A percentile compares a stretch with the other conserved stretches of the same genome.
phyloP scores from a whole-genome alignment of 2,888 invertebrate genomes.

The Dendrolimus pini region DNA sequence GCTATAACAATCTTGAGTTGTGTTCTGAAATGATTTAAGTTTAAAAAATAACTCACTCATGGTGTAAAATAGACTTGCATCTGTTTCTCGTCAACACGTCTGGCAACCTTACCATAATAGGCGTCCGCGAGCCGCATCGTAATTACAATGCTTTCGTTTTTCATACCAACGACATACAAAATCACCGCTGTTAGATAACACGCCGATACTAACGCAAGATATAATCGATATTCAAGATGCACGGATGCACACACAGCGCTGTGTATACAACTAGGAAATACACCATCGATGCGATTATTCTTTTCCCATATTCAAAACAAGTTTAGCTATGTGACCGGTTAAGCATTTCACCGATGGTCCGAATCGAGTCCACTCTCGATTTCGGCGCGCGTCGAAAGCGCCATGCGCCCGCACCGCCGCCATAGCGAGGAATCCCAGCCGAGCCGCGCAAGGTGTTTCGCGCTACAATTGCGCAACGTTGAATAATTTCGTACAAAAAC shows the following conservation, averaged over 20 bases:
- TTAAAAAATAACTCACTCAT: too few relatives aligned
- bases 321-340: too few relatives aligned
- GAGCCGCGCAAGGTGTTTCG: background rate
- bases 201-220: background rate
- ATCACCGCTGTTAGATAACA: background rate
- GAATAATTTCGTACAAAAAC: background rate
- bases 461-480: slow-evolving; percentile 1
- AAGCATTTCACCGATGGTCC: background rate
- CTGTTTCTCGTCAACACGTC: too few relatives aligned
- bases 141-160: background rate
- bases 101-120: background rate
- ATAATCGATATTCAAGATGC: background rate
- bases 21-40: too few relatives aligned
- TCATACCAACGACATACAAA: background rate
- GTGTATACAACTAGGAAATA: too few relatives aligned
- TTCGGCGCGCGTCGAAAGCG: background rate
- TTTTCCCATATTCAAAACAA: too few relatives aligned
- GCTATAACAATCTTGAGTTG: too few relatives aligned
- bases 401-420: background rate
- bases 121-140: background rate
- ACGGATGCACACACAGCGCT: background rate
- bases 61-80: too few relatives aligned
- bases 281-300: too few relatives aligned
- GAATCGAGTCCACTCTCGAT: background rate
- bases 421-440: background rate